Percentiles rank a stretch among this genome's conserved stretches.
These are phyloP conservation scores for Hycleus phaleratus DNA, from an alignment of 1,140 invertebrate genomes.

Conservation along the genomic window DNA sequence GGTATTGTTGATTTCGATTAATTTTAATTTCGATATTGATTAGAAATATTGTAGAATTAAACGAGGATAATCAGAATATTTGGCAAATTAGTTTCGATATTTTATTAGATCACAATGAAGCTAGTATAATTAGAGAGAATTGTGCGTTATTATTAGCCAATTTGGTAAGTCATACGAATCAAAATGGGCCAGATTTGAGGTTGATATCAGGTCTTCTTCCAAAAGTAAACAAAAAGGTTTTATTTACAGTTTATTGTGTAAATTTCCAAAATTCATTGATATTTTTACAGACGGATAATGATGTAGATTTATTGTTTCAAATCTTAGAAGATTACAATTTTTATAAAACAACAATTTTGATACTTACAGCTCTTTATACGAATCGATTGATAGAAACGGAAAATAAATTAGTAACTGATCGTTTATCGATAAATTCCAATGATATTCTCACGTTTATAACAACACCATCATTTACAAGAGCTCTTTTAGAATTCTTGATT, in stretches of 20 bases:
- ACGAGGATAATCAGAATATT: conserved; percentile 18
- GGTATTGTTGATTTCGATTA: conserved; percentile 16
- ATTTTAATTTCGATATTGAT: conserved; percentile 3
- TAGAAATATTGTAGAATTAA: conserved; percentile 21
- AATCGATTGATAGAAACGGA: no score
- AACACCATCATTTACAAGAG: conserved; percentile 5
- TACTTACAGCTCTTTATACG: no score
- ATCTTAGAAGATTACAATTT: conserved; percentile 15
- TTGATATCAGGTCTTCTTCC: neutral
- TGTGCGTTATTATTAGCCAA: conserved; percentile 40
- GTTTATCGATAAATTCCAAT: no score
- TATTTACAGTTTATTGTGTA: neutral
- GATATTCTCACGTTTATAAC: neutral
- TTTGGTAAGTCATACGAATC: conserved; percentile 28
- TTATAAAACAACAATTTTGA: conserved; percentile 1
- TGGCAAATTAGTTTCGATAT: conserved; percentile 32
- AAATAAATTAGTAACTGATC: no score
- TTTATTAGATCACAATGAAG: conserved; percentile 40
- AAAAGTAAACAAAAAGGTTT: neutral
- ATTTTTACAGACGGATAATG: conserved; percentile 4
- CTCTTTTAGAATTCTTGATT: neutral
- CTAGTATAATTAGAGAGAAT: conserved; percentile 40
- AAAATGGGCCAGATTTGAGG: neutral
- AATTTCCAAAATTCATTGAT: neutral
- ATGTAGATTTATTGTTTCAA: conserved; percentile 2